phyloP scores from a whole-genome alignment of 2,113 vertebrate species.

The Dinomys branickii region DNA sequence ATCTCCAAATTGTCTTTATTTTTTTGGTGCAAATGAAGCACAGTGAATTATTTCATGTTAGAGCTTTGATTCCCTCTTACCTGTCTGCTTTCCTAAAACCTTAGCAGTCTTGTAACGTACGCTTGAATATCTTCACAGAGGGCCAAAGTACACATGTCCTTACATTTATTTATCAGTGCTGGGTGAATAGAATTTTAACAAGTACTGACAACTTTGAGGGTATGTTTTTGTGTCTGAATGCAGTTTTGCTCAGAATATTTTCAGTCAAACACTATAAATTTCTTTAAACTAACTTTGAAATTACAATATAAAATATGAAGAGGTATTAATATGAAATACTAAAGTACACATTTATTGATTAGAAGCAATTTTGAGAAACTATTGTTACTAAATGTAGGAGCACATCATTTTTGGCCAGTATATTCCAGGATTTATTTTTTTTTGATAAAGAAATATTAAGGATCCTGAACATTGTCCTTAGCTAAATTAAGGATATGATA shows the following conservation, averaged over 20 bases:
- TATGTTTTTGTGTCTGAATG: neutral
- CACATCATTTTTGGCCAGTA: neutral
- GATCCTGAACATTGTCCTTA: neutral
- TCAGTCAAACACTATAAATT: conserved; percentile 38
- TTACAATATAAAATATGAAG: neutral
- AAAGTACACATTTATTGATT: neutral
- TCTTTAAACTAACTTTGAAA: conserved; percentile 19
- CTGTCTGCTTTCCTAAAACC: neutral
- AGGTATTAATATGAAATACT: neutral
- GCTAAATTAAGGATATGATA: neutral
- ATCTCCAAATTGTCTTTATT: neutral
- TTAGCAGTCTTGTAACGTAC: neutral
- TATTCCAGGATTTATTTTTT: neutral
- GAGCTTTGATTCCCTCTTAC: neutral
- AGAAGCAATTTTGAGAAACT: neutral
- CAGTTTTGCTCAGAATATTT: neutral
- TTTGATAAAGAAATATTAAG: neutral
- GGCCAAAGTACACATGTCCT: conserved; percentile 54
- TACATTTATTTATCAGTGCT: conserved; percentile 45
- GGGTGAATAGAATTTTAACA: conserved; percentile 52
- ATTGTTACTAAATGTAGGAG: neutral
- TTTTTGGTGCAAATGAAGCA: conserved; percentile 32
- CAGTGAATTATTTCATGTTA: neutral
- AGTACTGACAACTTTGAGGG: neutral
- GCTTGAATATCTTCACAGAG: conserved; percentile 62